Evolutionary conservation across 30 jellyfish, hydroid and myxozoan species (phyloP), one percentile per base, ranked within the genome.

Genomic region (Aurelia aurita): DNA sequence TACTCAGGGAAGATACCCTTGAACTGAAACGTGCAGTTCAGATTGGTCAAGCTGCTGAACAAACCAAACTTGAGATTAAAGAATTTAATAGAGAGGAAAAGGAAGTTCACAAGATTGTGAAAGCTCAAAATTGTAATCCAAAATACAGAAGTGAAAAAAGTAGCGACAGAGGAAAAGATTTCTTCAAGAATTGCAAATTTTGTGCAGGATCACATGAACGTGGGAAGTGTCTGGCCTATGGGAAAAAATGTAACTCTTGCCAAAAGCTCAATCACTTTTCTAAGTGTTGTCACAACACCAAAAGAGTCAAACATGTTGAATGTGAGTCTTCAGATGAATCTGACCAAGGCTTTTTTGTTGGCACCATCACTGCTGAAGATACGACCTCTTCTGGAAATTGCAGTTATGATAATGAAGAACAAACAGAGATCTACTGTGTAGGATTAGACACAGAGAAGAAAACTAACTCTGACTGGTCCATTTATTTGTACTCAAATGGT

Each of bases 201-300:
- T 78, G 87, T 62, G 84, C 65, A 6, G 85, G 89, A 59, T 78
- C 87, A 21, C 87, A 62, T 78, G 57, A 23, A 31, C 26, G 89
- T 23, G 89, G 89, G 49, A 26, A 66, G 57, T 78, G 86, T 54
- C 89, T 67, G 22, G 89, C 89, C 16, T 60, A 58, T 78, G 89
- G 89, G 62, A 59, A n/a, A n/a, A n/a, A n/a, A n/a, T n/a, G n/a
- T n/a, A n/a, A n/a, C n/a, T n/a, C n/a, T n/a, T n/a, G n/a, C 59
- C 31, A 78, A 22, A 19, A 58, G 89, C 39, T 7, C 32, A 66
- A 20, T 60, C n/a, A n/a, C n/a, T n/a, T n/a, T n/a, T n/a, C n/a
- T n/a, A n/a, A n/a, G n/a, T n/a, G n/a, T n/a, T n/a, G 89, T 78
- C 84, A 12, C 66, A 71, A 71, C 75, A 18, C 35, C 9, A 18